Base-by-base conservation (phyloP, 2,888 invertebrate species). In the Amblyjoppa fuscipennis region DNA sequence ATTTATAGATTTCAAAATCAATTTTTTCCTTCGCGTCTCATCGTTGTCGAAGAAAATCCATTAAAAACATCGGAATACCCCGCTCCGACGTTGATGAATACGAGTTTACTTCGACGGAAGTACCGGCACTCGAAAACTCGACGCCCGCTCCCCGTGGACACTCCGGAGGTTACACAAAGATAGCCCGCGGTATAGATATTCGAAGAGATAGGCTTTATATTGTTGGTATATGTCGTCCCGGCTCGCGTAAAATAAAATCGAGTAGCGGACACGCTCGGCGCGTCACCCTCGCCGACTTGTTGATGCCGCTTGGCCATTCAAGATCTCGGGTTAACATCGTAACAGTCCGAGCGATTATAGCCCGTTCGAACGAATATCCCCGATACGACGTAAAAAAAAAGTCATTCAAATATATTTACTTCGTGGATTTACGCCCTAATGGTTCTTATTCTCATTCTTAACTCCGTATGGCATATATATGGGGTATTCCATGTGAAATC, bases 261-360 rank as follows among this genome's bases (percentile, higher is more conserved):
- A 41, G 53, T 70, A n/a, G 75, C 25, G 51, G 2, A 51, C 56
- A 28, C 25, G 28, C 56, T 49, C 28, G 11, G 49, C 74, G 51
- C 73, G 34, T 73, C 66, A 68, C 31, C 45, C 20, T 69, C 61
- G 49, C 79, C 78, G 56, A 83, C 75, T 79, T 83, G 79, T 83
- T 79, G 79, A 83, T 74, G 70, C 74, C 13, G 41, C 68, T 66
- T n/a, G 31, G 16, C 16, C 16, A 16, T 49, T 49, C 3, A 16
- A 13, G 13, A 13, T 16, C 45, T 49, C 45, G 16, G 45, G 13
- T 49, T 49, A 41, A 41, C 7, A 41, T 56, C 25, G 6, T 20
- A 56, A 25, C 56, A 20, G 9, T 25, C 56, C 25, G 13, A 56
- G 25, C 20, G 3, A 56, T 25, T 56, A 20, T 3, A 2, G 25